These are phyloP conservation scores for Protophormia terraenovae DNA, from an alignment of 2,888 invertebrate genomes.

Conservation along the genomic window DNA sequence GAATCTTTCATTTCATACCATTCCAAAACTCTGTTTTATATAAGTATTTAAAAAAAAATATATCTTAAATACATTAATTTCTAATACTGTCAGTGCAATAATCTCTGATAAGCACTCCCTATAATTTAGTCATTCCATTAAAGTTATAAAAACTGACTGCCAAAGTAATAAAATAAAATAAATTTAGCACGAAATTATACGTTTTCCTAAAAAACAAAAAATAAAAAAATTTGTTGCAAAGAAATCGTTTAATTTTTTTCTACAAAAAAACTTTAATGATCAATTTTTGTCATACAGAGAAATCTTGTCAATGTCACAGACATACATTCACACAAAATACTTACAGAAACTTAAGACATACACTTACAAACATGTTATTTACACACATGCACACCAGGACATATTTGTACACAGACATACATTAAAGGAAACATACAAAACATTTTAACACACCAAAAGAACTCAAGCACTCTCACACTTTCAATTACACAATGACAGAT, in stretches of 20 bases:
- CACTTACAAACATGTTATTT: conserved; percentile 12
- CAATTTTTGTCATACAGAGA: not conserved
- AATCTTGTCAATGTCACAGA: conserved; percentile 31
- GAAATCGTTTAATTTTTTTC: not conserved
- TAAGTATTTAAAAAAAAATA: no score
- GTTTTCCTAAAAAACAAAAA: not conserved
- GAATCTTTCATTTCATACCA: no score
- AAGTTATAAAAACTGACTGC: not conserved
- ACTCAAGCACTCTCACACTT: conserved; percentile 6
- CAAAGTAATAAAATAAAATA: not conserved
- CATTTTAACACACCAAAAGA: not conserved
- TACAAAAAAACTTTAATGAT: not conserved
- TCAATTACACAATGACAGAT: conserved; percentile 41
- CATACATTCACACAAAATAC: conserved; percentile 18
- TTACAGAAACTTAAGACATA: conserved; percentile 24
- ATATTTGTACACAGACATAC: not conserved
- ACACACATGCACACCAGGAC: not conserved
- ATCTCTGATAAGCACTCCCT: not conserved
- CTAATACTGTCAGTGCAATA: not conserved
- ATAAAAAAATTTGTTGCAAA: not conserved
- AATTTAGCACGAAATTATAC: not conserved
- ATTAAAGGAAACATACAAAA: conserved; percentile 2
- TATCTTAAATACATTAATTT: not conserved
- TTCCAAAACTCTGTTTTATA: no score
- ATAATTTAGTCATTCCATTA: not conserved